phyloP scores from a whole-genome alignment of 2,888 invertebrate species.

The Parnassius glacialis region DNA sequence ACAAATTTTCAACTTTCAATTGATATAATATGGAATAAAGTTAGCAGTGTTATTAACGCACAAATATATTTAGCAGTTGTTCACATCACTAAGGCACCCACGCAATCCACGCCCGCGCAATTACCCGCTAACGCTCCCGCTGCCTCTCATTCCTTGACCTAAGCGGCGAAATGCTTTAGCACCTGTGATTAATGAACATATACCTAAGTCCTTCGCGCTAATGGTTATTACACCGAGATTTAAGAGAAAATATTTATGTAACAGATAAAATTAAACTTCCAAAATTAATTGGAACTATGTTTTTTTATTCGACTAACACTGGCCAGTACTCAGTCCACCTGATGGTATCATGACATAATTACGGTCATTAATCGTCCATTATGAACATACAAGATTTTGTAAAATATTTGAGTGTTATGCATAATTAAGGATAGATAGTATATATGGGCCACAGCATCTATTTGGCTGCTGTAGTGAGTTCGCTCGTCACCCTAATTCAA shows the following conservation, averaged over 20 bases:
- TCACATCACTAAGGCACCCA: slow-evolving; percentile 24
- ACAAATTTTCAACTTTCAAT: neutral
- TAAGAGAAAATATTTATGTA: slow-evolving; percentile 6
- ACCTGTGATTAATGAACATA: slow-evolving; percentile 52
- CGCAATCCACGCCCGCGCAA: slow-evolving; percentile 19
- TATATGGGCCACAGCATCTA: too few species aligned
- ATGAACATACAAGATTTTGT: too few species aligned
- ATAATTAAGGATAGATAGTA: too few species aligned
- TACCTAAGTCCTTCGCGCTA: slow-evolving; percentile 32
- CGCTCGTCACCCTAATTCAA: too few species aligned
- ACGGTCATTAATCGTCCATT: too few species aligned
- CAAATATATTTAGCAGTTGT: slow-evolving; percentile 18
- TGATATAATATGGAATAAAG: neutral
- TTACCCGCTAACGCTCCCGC: slow-evolving; percentile 32
- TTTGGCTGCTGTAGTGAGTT: too few species aligned
- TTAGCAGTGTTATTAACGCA: slow-evolving; percentile 21
- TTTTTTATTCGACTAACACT: too few species aligned
- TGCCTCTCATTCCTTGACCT: slow-evolving; percentile 51
- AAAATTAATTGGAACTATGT: neutral
- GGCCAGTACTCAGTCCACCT: too few species aligned
- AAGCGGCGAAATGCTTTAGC: slow-evolving; percentile 47
- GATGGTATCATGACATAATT: too few species aligned
- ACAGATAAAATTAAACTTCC: neutral
- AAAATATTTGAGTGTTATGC: too few species aligned
- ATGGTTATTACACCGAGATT: slow-evolving; percentile 23